phyloP scores from a whole-genome alignment of 1,140 invertebrate genomes.

The Papilio dardanus region DNA sequence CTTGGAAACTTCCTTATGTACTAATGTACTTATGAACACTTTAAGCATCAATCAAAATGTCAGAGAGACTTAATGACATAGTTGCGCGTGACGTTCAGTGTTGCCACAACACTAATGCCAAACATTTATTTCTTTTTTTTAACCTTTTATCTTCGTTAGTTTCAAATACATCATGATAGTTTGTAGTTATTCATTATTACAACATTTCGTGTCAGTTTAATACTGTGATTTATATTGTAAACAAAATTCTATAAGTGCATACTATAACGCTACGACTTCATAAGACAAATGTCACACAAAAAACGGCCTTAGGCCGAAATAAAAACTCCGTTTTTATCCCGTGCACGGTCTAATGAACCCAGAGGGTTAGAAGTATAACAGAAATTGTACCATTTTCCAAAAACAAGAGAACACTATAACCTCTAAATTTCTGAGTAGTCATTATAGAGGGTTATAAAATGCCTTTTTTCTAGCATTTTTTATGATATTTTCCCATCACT shows the following conservation, averaged over 20 bases:
- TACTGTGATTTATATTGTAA: neutral
- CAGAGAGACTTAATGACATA: conserved; percentile 44
- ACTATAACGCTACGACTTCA: too few species aligned
- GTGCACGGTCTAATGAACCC: too few species aligned
- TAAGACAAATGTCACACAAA: too few species aligned
- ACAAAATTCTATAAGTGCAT: conserved; percentile 1
- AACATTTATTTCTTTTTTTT: conserved; percentile 22
- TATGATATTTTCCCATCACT: neutral
- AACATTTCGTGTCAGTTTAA: conserved; percentile 15
- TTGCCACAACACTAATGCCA: conserved; percentile 22
- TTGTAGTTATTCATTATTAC: neutral
- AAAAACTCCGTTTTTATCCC: too few species aligned
- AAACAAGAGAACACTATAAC: too few species aligned
- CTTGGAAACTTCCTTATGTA: conserved; percentile 42
- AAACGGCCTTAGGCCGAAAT: too few species aligned
- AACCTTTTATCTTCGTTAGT: neutral
- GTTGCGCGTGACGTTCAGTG: conserved; percentile 37
- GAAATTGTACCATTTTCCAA: too few species aligned
- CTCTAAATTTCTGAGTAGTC: too few species aligned
- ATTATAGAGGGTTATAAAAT: too few species aligned
- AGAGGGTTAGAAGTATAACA: too few species aligned
- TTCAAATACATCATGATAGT: conserved; percentile 15
- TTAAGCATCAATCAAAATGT: conserved; percentile 46
- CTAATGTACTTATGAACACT: conserved; percentile 37
- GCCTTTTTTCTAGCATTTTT: too few species aligned